Conservation (phyloP, 2,888 invertebrate genomes). For the Drosophila mimetica region DNA sequence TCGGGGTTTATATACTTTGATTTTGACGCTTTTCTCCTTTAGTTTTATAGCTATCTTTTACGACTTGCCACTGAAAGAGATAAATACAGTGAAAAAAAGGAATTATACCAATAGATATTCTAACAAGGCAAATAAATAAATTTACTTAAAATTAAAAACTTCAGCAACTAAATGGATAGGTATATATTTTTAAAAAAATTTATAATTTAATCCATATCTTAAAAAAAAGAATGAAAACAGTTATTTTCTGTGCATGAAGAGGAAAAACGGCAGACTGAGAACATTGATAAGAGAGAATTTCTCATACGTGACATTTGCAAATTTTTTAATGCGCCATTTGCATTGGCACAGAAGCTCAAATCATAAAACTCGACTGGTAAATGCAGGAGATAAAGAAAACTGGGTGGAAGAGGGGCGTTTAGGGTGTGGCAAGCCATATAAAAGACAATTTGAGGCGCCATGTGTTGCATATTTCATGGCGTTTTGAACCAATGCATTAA, state of each 20-base stretch:
- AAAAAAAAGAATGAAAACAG: fast-evolving
- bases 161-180: neutral
- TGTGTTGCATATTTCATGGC: constrained; percentile 78
- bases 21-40: constrained; percentile 61
- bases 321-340: constrained; percentile 76
- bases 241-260: neutral
- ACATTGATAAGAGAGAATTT: constrained; percentile 61
- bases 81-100: constrained; percentile 16
- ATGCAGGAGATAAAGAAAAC: constrained; percentile 24
- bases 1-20: constrained; percentile 75
- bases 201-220: no score
- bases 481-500: constrained; percentile 66
- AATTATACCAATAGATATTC: neutral
- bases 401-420: neutral
- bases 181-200: neutral
- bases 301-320: constrained; percentile 66
- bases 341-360: constrained; percentile 55
- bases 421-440: constrained; percentile 46
- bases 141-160: neutral
- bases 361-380: constrained; percentile 57
- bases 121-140: neutral
- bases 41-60: constrained; percentile 69
- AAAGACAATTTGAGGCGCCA: constrained; percentile 72
- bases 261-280: constrained; percentile 13
- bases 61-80: constrained; percentile 56